These are phyloP conservation scores for Archivesica marissinica DNA, from an alignment of 1,140 invertebrate species.

Conservation along the genomic window DNA sequence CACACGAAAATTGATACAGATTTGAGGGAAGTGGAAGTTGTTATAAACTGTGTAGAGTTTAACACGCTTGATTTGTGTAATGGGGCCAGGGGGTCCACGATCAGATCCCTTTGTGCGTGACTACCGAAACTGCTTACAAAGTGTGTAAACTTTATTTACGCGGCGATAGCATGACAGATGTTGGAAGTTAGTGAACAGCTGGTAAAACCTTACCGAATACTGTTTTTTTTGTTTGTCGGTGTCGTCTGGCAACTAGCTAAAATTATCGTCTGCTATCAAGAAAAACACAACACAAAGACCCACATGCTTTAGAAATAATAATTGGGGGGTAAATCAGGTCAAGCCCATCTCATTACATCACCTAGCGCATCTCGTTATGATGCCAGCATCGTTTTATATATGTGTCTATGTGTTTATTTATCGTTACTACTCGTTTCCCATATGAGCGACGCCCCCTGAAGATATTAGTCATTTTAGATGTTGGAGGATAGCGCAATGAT, in stretches of 20 bases:
- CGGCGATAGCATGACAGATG: constrained; percentile 30
- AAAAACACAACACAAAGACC: constrained; percentile 20
- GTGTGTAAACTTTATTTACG: constrained; percentile 30
- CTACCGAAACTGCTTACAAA: constrained; percentile 13
- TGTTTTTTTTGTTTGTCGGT: constrained; percentile 22
- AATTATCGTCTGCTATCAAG: constrained; percentile 25
- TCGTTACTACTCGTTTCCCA: too few relatives aligned
- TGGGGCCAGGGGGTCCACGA: constrained; percentile 18
- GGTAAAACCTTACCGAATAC: constrained; percentile 16
- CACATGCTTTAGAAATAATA: constrained; percentile 20
- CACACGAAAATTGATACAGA: too few relatives aligned
- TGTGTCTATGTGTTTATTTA: too few relatives aligned
- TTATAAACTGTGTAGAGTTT: constrained; percentile 3
- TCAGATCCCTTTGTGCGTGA: constrained; percentile 5
- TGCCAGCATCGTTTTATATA: too few relatives aligned
- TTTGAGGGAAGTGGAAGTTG: neutral
- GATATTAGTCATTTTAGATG: too few relatives aligned
- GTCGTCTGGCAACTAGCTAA: constrained; percentile 20
- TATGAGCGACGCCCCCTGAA: too few relatives aligned
- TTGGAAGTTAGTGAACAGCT: constrained; percentile 17
- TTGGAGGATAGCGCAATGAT: too few relatives aligned
- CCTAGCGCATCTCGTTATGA: too few relatives aligned
- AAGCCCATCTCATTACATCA: too few relatives aligned
- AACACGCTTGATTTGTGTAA: neutral
- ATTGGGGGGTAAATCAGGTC: neutral